These are phyloP conservation scores for Lepisosteus oculatus DNA, from an alignment of 2,113 vertebrate species.

Conservation along the genomic window DNA sequence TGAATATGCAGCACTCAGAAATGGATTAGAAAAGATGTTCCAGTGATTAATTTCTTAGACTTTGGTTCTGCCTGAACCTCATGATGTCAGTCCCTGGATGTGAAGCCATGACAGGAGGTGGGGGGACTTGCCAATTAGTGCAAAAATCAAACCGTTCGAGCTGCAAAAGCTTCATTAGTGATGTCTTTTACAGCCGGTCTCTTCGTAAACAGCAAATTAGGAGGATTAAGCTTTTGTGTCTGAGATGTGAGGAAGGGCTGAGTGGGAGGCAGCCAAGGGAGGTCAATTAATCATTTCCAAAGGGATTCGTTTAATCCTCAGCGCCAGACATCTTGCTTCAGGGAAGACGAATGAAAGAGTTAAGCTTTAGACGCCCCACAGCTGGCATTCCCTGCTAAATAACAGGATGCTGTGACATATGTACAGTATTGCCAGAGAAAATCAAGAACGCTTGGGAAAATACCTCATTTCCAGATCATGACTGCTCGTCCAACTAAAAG, in stretches of 20 bases:
- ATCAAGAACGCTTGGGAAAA: no score
- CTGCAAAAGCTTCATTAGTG: slow-evolving; percentile 3
- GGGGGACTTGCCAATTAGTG: background rate
- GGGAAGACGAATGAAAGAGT: background rate
- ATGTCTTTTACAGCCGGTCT: background rate
- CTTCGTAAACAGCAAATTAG: slow-evolving; percentile 43
- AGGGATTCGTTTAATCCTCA: slow-evolving; percentile 36
- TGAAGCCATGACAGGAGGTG: background rate
- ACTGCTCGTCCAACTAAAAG: no score
- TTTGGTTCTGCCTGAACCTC: slow-evolving; percentile 11
- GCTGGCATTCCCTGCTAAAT: no score
- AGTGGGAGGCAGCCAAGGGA: slow-evolving; percentile 37
- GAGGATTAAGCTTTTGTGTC: slow-evolving; percentile 43
- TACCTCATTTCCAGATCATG: no score
- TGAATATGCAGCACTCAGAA: no score
- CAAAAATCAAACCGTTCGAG: background rate
- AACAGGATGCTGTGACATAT: no score
- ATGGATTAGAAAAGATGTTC: background rate
- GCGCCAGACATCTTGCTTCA: slow-evolving; percentile 23
- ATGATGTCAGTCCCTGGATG: slow-evolving; percentile 29
- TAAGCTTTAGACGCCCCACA: no score
- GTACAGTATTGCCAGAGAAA: no score
- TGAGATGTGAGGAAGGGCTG: slow-evolving; percentile 22
- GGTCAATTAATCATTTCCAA: slow-evolving; percentile 45
- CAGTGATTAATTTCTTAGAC: background rate